phyloP scores from a whole-genome alignment of 1,140 invertebrate genomes.

The Musca domestica region DNA sequence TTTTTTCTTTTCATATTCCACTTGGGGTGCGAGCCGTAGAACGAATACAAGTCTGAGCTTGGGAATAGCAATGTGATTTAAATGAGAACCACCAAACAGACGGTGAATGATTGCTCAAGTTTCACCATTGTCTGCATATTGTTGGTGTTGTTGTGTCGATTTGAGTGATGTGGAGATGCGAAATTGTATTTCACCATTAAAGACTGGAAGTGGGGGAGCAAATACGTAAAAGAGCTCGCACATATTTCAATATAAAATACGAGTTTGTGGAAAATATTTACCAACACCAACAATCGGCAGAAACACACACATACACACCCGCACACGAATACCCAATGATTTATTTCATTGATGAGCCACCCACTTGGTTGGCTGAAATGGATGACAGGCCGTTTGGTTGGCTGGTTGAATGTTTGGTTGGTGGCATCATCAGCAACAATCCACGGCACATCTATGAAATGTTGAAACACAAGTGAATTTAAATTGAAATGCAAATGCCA shows the following conservation, averaged over 20 bases:
- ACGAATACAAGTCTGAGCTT: conserved; percentile 13
- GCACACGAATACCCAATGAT: conserved; percentile 9
- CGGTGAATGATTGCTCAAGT: conserved; percentile 20
- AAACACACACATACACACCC: neutral
- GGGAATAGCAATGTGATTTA: conserved; percentile 20
- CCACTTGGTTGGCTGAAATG: conserved; percentile 2
- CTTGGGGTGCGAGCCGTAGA: conserved; percentile 28
- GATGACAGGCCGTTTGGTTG: no score
- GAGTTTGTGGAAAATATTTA: conserved; percentile 17
- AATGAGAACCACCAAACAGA: conserved; percentile 19
- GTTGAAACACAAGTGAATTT: conserved; percentile 17
- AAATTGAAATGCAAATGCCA: conserved; percentile 22
- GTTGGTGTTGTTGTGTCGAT: neutral
- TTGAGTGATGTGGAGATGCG: no score
- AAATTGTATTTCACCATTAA: no score
- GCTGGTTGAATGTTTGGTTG: neutral
- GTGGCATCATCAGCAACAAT: neutral
- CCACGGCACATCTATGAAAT: neutral
- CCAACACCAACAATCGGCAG: no score
- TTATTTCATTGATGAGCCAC: conserved; percentile 23
- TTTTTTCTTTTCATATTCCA: no score
- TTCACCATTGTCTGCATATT: neutral
- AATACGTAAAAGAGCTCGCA: neutral
- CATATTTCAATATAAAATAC: conserved; percentile 21
- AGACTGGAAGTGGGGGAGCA: neutral